phyloP scores from a whole-genome alignment of 1,140 invertebrate genomes.

The Drosophila trapezifrons region DNA sequence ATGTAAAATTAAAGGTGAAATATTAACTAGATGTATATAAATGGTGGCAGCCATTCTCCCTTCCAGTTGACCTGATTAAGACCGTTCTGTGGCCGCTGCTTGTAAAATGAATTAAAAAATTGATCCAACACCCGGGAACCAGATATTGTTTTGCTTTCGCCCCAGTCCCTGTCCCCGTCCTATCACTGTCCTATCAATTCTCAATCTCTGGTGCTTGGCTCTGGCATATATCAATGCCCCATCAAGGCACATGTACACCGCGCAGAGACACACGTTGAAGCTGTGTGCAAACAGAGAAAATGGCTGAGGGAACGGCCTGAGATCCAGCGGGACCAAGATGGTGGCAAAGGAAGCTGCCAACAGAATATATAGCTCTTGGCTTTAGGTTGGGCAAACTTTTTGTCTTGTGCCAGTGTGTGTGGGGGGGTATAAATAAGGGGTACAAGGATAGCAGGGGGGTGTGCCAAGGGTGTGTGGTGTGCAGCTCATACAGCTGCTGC shows the following conservation, averaged over 20 bases:
- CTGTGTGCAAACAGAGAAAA: constrained; percentile 48
- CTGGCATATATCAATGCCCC: constrained; percentile 53
- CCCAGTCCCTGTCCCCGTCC: constrained; percentile 1
- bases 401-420: constrained; percentile 9
- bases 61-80: background rate
- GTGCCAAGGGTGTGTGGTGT: background rate
- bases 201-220: constrained; percentile 29
- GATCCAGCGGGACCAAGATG: constrained; percentile 23
- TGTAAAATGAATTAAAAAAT: constrained; percentile 13
- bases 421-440: background rate
- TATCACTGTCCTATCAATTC: constrained; percentile 20
- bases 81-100: background rate
- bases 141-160: constrained; percentile 20
- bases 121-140: constrained; percentile 24
- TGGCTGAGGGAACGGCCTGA: constrained; percentile 1
- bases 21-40: background rate
- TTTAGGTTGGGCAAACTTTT: constrained; percentile 56
- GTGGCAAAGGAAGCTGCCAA: constrained; percentile 10
- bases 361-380: constrained; percentile 51
- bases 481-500: constrained; percentile 44
- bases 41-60: background rate
- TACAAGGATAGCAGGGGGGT: too few species aligned
- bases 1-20: background rate
- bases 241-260: constrained; percentile 7
- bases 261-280: constrained; percentile 29